Percentiles rank a stretch among this genome's conserved stretches.
These are phyloP conservation scores for Polymixis lichenea DNA, from an alignment of 2,888 invertebrate genomes.

Conservation along the genomic window DNA sequence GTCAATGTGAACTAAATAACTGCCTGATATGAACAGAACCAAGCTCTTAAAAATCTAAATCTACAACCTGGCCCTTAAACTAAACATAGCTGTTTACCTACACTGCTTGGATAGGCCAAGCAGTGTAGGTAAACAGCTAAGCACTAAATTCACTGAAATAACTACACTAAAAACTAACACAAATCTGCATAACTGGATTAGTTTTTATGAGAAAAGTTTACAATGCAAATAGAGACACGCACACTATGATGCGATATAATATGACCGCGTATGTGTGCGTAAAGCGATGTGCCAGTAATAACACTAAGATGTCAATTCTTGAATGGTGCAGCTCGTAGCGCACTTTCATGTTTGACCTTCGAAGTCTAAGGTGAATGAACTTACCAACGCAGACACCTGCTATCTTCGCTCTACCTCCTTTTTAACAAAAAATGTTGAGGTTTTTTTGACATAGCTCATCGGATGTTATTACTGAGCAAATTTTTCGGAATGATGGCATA, in stretches of 20 bases:
- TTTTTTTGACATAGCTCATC: slow-evolving; percentile 64
- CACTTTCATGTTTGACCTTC: slow-evolving; percentile 76
- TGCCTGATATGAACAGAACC: neutral
- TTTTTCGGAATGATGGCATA: slow-evolving; percentile 61
- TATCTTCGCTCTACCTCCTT: slow-evolving; percentile 62
- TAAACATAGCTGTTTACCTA: too few species aligned
- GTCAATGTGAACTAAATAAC: neutral
- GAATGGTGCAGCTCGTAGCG: slow-evolving; percentile 63
- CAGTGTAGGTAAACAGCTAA: neutral
- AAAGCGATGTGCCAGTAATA: slow-evolving; percentile 33
- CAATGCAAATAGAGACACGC: slow-evolving; percentile 9
- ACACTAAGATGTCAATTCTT: slow-evolving; percentile 58
- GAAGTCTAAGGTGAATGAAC: slow-evolving; percentile 70
- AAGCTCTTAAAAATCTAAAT: neutral
- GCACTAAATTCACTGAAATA: neutral
- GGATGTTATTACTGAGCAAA: slow-evolving; percentile 61
- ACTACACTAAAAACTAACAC: slow-evolving; percentile 6
- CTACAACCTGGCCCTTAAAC: too few species aligned
- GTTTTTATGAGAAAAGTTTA: slow-evolving; percentile 7
- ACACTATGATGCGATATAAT: neutral
- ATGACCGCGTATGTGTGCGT: neutral
- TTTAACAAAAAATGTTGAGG: slow-evolving; percentile 59
- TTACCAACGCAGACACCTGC: slow-evolving; percentile 71
- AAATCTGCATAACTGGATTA: neutral
- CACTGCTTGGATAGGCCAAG: too few species aligned